Conservation (phyloP, 2,797 vertebrate species). For the Megaceryle alcyon region DNA sequence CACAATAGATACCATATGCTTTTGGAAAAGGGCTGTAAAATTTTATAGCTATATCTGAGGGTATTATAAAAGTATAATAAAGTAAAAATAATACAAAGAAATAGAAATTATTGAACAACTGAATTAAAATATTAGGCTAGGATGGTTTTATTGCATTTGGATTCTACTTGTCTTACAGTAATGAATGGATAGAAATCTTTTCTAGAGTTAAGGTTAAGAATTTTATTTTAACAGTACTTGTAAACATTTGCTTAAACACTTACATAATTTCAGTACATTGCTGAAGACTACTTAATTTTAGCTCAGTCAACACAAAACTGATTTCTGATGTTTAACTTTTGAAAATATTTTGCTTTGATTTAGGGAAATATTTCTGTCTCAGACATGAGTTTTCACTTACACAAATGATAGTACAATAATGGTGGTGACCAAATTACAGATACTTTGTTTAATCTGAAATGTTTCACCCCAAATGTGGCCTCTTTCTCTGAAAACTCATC, state of each 20-base stretch:
- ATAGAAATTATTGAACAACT: slow-evolving; percentile 71
- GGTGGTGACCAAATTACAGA: not conserved
- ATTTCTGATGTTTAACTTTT: not conserved
- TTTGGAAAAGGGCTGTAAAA: slow-evolving; percentile 74
- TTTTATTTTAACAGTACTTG: not conserved
- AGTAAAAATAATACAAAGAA: slow-evolving; percentile 73
- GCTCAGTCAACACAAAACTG: not conserved
- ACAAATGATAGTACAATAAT: not conserved
- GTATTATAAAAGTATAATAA: slow-evolving; percentile 74
- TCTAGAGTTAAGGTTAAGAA: slow-evolving; percentile 4
- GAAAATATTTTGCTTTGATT: not conserved
- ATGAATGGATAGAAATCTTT: slow-evolving; percentile 12
- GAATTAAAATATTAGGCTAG: slow-evolving; percentile 69
- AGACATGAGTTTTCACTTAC: not conserved
- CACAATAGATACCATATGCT: slow-evolving; percentile 74
- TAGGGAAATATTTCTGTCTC: not conserved
- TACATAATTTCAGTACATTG: not conserved
- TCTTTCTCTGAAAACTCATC: not conserved
- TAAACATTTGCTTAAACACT: not conserved
- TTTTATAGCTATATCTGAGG: slow-evolving; percentile 75
- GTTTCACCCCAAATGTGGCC: not conserved
- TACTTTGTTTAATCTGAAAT: not conserved
- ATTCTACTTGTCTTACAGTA: slow-evolving; percentile 19
- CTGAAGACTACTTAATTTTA: not conserved
- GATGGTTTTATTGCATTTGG: slow-evolving; percentile 33